Base-by-base conservation (phyloP, 1,140 invertebrate species). In the Goniozus legneri region DNA sequence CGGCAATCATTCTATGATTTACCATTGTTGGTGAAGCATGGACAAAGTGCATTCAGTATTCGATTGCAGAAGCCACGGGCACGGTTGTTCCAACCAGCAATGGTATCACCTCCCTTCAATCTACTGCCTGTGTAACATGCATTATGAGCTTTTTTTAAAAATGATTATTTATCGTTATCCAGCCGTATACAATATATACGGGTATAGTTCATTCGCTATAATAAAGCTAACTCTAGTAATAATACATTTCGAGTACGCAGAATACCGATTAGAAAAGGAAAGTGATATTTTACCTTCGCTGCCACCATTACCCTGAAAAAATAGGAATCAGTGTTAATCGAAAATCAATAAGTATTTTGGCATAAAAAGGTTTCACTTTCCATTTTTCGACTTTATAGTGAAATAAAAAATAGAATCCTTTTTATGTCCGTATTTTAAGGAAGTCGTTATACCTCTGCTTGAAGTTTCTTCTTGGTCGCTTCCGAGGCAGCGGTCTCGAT, bases 31-130 rank as follows among this genome's bases (percentile, higher is more conserved):
- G 63, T 70, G 66, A 74, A 74, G 64, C 72, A 75, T 22, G 72
- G 72, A 47, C 72, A 75, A 33, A 76, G 59, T 44, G 69, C 67
- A 58, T 75, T 76, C 54, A 75, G 54, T 52, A 74, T 62, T 59
- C 73, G 71, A 63, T 72, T 75, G 67, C 73, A 76, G 65, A 76
- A 74, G 55, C 72, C 72, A 56, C 73, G 72, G 47, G 70, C 73
- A 47, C 73, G 70, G 56, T 68, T 71, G 61, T 75, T 75, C 73
- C 73, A 76, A 47, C 58, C 72, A 43, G 62, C 62, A 52, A 75
- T 65, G 44, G 62, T 62, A 62, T 71, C 60, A 38, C 57, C 59
- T 52, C 67, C 64, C 48, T 66, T 72, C 59, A 72, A 68, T 66
- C 64, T 74, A 60, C 58, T 65, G 47, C 60, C 62, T 69, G 55